Evolutionary conservation across 2,888 invertebrate genomes (phyloP), one percentile per base, ranked within the genome.

Genomic region (Phlogophora meticulosa): DNA sequence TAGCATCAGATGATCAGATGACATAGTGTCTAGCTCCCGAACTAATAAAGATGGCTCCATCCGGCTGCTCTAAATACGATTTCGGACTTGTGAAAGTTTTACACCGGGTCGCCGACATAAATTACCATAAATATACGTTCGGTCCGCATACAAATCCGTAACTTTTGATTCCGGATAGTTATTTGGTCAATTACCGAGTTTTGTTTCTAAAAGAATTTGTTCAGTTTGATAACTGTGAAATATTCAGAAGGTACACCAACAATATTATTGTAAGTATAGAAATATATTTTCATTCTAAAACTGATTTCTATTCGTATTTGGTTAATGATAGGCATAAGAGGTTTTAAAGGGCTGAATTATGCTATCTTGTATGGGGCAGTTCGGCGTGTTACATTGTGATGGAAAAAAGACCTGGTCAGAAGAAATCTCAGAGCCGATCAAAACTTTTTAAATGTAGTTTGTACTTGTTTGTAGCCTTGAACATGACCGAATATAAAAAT

Each of bases 81-180:
- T 88, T 85, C 74, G 85, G 84, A 81, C 78, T 85, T 84, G 59
- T 66, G 85, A 87, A 90, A 90, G 85, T 90, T 90, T 90, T 85
- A 90, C 87, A 89, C 78, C 86, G 86, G 88, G 85, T 88, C 87
- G 83, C 79, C 78, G 84, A 86, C 84, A 90, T 90, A 89, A 88
- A 91, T 91, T 91, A 87, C 89, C 91, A 91, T 91, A 91, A 88
- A 90, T 89, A 89, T 87, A 78, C 82, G 79, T 72, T 64, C 78
- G 79, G 80, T 81, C 82, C 81, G 88, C 87, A 86, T 88, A 87
- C 87, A 84, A 88, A 88, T 88, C 83, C 82, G 77, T 72, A 81
- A 84, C 85, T 87, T 87, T 80, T 80, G 61, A 75, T 77, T 57
- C 65, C 32, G 53, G 34, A 74, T 71, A 79, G 66, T 67, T 75